Conservation (phyloP, 2,113 vertebrate species). For the Grammomys surdaster region DNA sequence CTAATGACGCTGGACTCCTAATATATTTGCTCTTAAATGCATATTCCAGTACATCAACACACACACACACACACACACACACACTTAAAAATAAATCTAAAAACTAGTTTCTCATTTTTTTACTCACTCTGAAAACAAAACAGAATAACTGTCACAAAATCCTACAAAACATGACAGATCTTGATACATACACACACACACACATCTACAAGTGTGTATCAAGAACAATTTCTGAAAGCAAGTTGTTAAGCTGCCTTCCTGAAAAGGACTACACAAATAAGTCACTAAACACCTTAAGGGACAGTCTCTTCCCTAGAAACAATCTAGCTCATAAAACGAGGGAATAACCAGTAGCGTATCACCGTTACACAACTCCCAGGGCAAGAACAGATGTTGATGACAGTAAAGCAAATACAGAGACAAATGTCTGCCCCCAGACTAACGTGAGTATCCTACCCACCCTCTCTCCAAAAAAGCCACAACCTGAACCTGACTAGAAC, state of each 20-base stretch:
- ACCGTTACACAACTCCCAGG: background rate
- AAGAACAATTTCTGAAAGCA: background rate
- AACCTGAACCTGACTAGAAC: background rate
- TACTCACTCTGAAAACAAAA: background rate
- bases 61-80: background rate
- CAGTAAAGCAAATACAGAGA: background rate
- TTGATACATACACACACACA: background rate
- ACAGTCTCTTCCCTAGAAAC: background rate
- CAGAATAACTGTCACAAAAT: conserved; percentile 11
- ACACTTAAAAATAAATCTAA: background rate
- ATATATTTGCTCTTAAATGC: too few relatives aligned
- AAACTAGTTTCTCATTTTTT: background rate
- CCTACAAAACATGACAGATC: background rate
- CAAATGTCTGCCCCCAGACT: background rate
- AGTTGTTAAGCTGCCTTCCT: background rate
- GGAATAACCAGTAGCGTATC: background rate
- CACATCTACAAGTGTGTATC: too few relatives aligned
- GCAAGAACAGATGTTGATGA: background rate
- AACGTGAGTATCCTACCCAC: background rate
- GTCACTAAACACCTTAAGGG: background rate
- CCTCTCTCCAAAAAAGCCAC: background rate
- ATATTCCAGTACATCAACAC: background rate
- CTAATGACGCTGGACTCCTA: too few relatives aligned
- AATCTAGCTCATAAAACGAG: background rate
- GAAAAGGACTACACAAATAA: background rate